Percentiles rank a stretch among this genome's conserved stretches.
phyloP scores from a whole-genome alignment of 2,888 invertebrate species.

The Formica aserva region DNA sequence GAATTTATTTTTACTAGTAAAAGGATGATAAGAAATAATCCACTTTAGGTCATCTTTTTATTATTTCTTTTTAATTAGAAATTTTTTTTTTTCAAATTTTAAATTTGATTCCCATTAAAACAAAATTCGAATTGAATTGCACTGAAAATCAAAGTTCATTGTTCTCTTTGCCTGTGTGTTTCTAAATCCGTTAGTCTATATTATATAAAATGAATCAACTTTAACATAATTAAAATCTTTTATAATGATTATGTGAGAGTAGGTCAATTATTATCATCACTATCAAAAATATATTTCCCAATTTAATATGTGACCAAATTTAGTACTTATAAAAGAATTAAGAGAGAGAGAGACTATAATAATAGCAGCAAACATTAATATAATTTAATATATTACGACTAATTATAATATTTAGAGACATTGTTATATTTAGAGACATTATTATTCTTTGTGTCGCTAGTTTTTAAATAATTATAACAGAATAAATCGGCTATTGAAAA shows the following conservation, averaged over 20 bases:
- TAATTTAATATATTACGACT: not conserved
- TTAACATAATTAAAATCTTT: not conserved
- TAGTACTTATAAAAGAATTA: no score
- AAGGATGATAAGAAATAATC: not conserved
- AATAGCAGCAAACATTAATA: no score
- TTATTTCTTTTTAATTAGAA: not conserved
- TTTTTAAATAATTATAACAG: not conserved
- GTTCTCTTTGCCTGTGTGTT: no score
- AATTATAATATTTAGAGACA: not conserved
- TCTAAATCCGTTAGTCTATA: no score
- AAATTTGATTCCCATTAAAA: not conserved
- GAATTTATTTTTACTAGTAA: no score
- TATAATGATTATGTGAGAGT: not conserved
- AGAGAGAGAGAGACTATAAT: no score
- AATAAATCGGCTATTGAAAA: not conserved
- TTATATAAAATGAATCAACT: not conserved
- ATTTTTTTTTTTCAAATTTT: not conserved
- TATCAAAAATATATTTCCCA: not conserved
- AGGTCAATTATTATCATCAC: not conserved
- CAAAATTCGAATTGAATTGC: no score
- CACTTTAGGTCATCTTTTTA: not conserved
- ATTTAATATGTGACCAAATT: not conserved
- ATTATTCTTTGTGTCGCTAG: not conserved
- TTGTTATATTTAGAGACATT: not conserved
- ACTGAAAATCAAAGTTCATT: no score